Evolutionary conservation across 2,888 invertebrate species (phyloP).

Genomic region (Meganola albula): DNA sequence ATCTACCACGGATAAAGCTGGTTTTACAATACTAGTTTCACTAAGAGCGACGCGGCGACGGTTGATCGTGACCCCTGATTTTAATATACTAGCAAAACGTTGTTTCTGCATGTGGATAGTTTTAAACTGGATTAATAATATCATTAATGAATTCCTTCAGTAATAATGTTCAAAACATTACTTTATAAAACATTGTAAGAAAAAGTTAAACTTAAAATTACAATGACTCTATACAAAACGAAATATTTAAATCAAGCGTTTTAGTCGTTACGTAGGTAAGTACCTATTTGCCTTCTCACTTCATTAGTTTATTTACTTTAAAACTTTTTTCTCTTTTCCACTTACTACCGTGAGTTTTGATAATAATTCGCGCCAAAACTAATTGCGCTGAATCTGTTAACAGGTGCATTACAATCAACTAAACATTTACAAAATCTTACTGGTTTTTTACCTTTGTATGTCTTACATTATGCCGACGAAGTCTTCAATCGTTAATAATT

Average conservation of each 20-base stretch:
- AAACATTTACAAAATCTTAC: constrained; percentile 2
- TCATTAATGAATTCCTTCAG: constrained; percentile 18
- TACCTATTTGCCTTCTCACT: too few relatives aligned
- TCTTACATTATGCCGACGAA: constrained; percentile 37
- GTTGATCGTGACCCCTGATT: constrained; percentile 43
- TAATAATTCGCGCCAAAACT: constrained; percentile 42
- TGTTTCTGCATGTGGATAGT: constrained; percentile 33
- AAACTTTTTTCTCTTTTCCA: too few relatives aligned
- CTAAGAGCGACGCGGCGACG: too few relatives aligned
- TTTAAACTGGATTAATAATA: constrained; percentile 29
- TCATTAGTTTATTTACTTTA: too few relatives aligned
- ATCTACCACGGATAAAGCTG: constrained; percentile 9
- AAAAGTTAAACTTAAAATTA: too few relatives aligned
- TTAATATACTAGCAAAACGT: constrained; percentile 41
- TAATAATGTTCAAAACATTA: too few relatives aligned
- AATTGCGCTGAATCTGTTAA: constrained; percentile 32
- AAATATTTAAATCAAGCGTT: too few relatives aligned
- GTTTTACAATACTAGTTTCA: constrained; percentile 9
- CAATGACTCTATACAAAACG: too few relatives aligned
- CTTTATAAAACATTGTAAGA: too few relatives aligned
- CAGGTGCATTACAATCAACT: constrained; percentile 21
- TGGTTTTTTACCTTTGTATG: constrained; percentile 17
- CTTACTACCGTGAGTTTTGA: constrained; percentile 28
- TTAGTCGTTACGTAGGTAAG: too few relatives aligned
- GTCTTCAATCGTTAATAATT: constrained; percentile 52